Evolutionary conservation across 2,797 vertebrate species (phyloP).

Genomic region (Gallirallus australis): DNA sequence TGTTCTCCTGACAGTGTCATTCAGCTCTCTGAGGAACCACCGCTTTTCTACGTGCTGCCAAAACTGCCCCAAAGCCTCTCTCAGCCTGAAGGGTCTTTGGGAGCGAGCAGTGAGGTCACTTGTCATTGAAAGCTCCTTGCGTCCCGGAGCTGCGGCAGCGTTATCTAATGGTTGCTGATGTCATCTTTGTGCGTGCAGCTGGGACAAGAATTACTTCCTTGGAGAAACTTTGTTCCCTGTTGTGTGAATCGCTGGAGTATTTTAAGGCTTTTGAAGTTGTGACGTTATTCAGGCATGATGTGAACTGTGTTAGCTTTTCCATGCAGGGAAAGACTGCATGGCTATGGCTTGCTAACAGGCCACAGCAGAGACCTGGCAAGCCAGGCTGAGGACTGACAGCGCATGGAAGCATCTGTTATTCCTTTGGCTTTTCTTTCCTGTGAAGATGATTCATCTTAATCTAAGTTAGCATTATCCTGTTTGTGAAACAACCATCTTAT

Average conservation of each 20-base stretch:
- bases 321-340: background rate
- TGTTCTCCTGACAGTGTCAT: background rate
- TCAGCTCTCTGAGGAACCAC: background rate
- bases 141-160: background rate
- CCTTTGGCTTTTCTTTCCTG: background rate
- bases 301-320: background rate
- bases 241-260: background rate
- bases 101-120: background rate
- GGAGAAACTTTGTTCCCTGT: background rate
- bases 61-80: background rate
- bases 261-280: background rate
- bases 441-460: background rate
- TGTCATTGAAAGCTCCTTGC: slow-evolving; percentile 14
- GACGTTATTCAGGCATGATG: background rate
- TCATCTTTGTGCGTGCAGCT: background rate
- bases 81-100: background rate
- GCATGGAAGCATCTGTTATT: rapidly evolving
- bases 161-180: slow-evolving; percentile 9
- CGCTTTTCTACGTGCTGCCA: background rate
- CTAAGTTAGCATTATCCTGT: background rate
- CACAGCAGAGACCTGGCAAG: background rate
- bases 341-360: background rate
- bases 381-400: background rate
- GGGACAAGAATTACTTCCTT: background rate
- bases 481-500: background rate